Conservation (phyloP, 1,140 invertebrate species). For the Halictus rubicundus region DNA sequence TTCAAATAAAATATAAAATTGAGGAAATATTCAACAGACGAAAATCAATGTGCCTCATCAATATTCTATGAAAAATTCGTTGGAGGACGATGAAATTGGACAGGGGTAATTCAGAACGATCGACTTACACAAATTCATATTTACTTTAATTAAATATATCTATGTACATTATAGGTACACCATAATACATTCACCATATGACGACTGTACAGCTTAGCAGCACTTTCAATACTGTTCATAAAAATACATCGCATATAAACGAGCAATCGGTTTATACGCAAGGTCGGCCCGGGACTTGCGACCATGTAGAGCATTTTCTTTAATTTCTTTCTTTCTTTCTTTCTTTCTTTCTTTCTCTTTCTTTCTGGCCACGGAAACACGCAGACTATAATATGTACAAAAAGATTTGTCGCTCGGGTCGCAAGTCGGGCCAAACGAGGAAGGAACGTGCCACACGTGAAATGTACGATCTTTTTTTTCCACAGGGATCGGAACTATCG, state of each 20-base stretch:
- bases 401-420: constrained; percentile 53
- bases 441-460: constrained; percentile 62
- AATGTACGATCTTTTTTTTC: constrained; percentile 32
- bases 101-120: neutral
- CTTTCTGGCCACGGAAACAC: constrained; percentile 25
- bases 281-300: constrained; percentile 59
- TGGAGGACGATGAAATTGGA: neutral
- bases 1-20: no score
- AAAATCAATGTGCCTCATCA: no score
- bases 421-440: constrained; percentile 59
- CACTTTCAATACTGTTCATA: constrained; percentile 77
- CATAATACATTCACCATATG: constrained; percentile 75
- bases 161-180: constrained; percentile 80
- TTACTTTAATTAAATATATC: constrained; percentile 80
- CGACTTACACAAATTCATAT: constrained; percentile 77
- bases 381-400: constrained; percentile 61
- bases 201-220: constrained; percentile 76
- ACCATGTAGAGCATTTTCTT: constrained; percentile 42
- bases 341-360: neutral
- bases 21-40: no score
- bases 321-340: neutral
- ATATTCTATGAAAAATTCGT: no score
- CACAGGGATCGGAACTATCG: constrained; percentile 20
- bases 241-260: constrained; percentile 77
- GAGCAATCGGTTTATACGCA: constrained; percentile 67